Base-by-base conservation (phyloP, 2,888 invertebrate genomes). In the Chaetogeoica ovagalla region DNA sequence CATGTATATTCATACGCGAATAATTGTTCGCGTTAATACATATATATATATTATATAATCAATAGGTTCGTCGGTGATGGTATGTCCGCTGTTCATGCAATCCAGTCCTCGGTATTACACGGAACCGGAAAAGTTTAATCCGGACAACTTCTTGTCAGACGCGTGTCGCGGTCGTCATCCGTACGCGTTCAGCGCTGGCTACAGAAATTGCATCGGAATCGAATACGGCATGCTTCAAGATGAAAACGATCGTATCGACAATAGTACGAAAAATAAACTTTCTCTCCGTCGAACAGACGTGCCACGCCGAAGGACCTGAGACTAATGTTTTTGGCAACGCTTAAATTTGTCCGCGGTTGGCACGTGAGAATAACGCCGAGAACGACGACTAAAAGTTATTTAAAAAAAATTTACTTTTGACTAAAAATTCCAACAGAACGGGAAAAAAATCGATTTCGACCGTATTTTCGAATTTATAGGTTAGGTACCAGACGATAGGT, bases 201-300 rank as follows among this genome's bases (percentile, higher is more conserved):
- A 59, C 17, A 71, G 73, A 19, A 82, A 82, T 39, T 82, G 82
- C 43, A 81, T 82, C 23, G 82, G 82, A 1, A 79, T 79, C 55
- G 73, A 73, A 52, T 82, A 82, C 48, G 81, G 23, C 43, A 82
- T 82, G 70, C 30, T 82, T 11, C 73, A n/a, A 72, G 55, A 73
- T 73, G 57, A 82, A 81, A 52, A 73, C 69, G 3, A n/a, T 82
- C 30, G 23, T 69, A 7, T 81, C 82, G 0, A 75, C 81, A 13
- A 21, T 82, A 17, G 52, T 81, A 7, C 71, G 81, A 48, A 63
- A 9, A 52, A 72, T 13, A 30, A 17, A 23, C 43, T n/a, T n/a
- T 82, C 5, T 52, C 15, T 0, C 77, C 77, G 1, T 70, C 77
- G 7, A n/a, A 63, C 23, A 48, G 21, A 39, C 70, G 70, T 63